A percentile compares a stretch with the other conserved stretches of the same genome.
Evolutionary conservation across 2,113 vertebrate species (phyloP).

Genomic region (Rhagologus leucostigma): DNA sequence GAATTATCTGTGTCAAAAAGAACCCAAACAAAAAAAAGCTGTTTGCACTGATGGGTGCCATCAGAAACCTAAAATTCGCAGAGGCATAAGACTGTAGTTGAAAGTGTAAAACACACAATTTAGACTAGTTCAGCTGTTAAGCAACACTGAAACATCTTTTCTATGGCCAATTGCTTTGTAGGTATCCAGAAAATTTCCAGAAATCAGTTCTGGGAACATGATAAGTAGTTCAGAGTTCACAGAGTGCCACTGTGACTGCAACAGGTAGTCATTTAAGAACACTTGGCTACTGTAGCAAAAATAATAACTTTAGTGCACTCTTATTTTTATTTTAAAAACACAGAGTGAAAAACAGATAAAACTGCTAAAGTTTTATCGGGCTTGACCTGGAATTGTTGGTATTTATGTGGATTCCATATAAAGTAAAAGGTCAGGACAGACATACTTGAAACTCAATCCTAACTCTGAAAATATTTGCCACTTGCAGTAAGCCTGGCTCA

Average conservation of each 20-base stretch:
- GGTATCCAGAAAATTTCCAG: neutral
- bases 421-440: slow-evolving; percentile 2
- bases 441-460: neutral
- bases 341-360: neutral
- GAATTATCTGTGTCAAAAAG: neutral
- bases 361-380: neutral
- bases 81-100: neutral
- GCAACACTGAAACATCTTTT: neutral
- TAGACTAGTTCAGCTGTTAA: neutral
- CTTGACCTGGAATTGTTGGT: neutral
- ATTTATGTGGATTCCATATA: neutral
- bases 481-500: neutral
- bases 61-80: neutral
- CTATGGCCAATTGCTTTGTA: neutral
- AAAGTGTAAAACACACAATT: neutral
- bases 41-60: neutral
- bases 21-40: neutral
- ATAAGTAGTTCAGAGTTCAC: neutral
- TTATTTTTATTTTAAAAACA: neutral
- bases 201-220: neutral
- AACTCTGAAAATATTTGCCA: neutral
- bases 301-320: neutral
- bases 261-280: neutral
- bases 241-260: neutral
- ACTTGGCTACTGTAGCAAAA: neutral